These are phyloP conservation scores for Holothuria glaberrima DNA, from an alignment of 35 echinoderm and acorn worm species.

Conservation along the genomic window DNA sequence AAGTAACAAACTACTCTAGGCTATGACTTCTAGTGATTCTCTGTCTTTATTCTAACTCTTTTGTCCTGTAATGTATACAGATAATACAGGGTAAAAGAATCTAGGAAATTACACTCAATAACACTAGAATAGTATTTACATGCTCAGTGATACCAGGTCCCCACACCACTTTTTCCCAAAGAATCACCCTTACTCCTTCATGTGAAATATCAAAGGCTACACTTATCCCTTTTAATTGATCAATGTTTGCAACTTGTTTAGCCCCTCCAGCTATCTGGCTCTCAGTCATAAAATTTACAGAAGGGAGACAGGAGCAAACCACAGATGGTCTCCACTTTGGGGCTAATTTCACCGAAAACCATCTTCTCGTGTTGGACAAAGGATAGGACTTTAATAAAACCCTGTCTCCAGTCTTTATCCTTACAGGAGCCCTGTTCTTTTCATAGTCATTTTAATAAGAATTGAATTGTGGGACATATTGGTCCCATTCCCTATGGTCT, in stretches of 20 bases:
- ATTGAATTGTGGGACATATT: no score
- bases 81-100: neutral
- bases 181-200: no score
- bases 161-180: no score
- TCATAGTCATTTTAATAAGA: neutral
- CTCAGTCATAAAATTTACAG: neutral
- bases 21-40: no score
- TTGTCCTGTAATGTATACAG: no score
- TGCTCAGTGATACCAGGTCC: no score
- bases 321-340: neutral
- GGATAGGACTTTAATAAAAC: slow-evolving; percentile 2
- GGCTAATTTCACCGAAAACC: neutral
- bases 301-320: neutral
- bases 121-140: neutral
- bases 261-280: neutral
- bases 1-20: no score
- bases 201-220: no score
- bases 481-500: no score
- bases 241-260: neutral
- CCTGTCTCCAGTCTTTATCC: neutral
- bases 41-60: no score
- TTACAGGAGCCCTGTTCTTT: neutral
- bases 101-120: neutral
- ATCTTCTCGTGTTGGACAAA: neutral
- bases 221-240: neutral